phyloP scores from a whole-genome alignment of 1,140 invertebrate species.

The Thalassaphorura encarpata region DNA sequence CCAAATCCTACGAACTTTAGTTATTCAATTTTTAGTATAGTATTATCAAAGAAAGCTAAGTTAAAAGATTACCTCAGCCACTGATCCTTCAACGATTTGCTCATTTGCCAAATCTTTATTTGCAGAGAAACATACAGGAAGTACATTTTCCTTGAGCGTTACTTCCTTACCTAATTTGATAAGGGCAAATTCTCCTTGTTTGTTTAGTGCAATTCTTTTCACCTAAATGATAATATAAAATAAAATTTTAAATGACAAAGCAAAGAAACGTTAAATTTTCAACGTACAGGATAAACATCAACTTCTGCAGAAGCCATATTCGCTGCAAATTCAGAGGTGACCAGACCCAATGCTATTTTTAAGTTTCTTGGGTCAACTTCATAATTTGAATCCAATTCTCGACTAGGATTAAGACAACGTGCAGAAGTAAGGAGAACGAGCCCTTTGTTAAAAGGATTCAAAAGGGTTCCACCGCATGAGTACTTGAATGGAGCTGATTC shows the following conservation, averaged over 20 bases:
- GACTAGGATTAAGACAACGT: conserved; percentile 6
- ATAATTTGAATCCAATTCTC: neutral
- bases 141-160: neutral
- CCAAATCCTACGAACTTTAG: no score
- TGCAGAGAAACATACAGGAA: neutral
- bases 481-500: conserved; percentile 1
- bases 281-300: conserved; percentile 2
- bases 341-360: conserved; percentile 3
- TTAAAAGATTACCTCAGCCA: no score
- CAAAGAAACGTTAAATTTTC: neutral
- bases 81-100: neutral
- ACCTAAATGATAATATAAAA: no score
- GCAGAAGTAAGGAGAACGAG: conserved; percentile 9
- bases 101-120: neutral
- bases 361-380: neutral
- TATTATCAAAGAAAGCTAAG: no score
- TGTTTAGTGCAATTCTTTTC: neutral
- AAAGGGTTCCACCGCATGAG: conserved; percentile 9
- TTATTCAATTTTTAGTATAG: no score
- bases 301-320: neutral
- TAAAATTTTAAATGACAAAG: neutral
- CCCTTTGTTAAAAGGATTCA: conserved; percentile 11
- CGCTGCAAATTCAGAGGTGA: conserved; percentile 3
- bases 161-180: neutral
- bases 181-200: neutral